Evolutionary conservation across 2,113 vertebrate genomes (phyloP).

Genomic region (Caracal caracal): DNA sequence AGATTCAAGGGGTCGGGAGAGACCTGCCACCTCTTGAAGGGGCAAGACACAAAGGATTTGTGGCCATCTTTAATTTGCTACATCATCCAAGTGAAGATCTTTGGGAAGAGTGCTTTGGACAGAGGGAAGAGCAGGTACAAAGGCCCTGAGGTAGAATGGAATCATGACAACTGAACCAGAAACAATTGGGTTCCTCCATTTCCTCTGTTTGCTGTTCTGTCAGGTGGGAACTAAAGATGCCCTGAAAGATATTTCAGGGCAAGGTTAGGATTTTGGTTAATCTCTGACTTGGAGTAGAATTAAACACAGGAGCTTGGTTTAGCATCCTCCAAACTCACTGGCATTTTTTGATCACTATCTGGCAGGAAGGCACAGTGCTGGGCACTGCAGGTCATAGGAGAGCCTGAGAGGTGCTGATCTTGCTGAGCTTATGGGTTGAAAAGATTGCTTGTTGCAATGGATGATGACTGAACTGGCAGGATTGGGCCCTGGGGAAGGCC

Average conservation of each 20-base stretch:
- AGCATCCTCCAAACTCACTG: not conserved
- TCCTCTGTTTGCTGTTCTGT: not conserved
- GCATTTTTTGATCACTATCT: not conserved
- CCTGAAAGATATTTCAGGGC: not conserved
- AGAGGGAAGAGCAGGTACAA: not conserved
- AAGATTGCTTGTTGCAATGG: not conserved
- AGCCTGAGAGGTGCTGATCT: not conserved
- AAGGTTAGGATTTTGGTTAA: not conserved
- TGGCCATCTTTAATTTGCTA: not conserved
- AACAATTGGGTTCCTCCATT: not conserved
- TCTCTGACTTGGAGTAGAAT: not conserved
- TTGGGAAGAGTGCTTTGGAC: not conserved
- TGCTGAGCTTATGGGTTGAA: not conserved
- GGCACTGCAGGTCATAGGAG: not conserved
- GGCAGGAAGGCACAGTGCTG: not conserved
- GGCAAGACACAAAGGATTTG: not conserved
- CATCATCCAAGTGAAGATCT: not conserved
- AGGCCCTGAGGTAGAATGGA: not conserved
- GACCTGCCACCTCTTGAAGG: not conserved
- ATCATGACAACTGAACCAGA: not conserved
- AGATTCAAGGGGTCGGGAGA: not conserved
- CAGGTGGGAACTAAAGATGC: not conserved
- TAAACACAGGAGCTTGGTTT: not conserved
- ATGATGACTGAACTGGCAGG: not conserved
- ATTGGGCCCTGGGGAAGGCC: not conserved